Conservation (phyloP, 35 echinoderm and acorn worm species). For the Heliocidaris erythrogramma region DNA sequence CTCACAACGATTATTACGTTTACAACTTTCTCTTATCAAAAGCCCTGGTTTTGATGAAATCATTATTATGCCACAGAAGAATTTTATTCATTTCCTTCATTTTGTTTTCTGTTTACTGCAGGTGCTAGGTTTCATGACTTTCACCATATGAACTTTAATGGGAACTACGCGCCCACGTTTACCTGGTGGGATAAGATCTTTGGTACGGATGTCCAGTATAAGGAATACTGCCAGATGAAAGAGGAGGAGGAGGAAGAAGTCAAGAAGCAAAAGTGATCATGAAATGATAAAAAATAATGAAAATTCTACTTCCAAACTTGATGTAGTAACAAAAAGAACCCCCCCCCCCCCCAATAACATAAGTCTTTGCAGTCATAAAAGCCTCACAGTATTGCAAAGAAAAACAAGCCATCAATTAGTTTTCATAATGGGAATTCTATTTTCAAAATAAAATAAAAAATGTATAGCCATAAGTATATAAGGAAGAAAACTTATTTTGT, state of each 20-base stretch:
- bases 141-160: constrained; percentile 97
- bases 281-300: background rate
- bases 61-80: background rate
- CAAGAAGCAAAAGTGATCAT: constrained; percentile 26
- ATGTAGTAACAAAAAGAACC: no score
- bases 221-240: constrained; percentile 64
- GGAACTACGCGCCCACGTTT: constrained; percentile 96
- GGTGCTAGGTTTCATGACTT: constrained; percentile 91
- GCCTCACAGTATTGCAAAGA: no score
- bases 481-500: no score
- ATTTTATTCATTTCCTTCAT: background rate
- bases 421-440: no score
- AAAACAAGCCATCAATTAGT: no score
- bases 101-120: background rate
- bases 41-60: background rate
- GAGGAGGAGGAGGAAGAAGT: background rate
- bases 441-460: no score
- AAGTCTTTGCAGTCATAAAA: background rate
- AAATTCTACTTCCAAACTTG: background rate
- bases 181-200: constrained; percentile 98
- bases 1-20: no score
- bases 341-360: no score
- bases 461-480: no score
- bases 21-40: no score
- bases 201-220: constrained; percentile 86